Evolutionary conservation across 2,888 invertebrate genomes (phyloP).

Genomic region (Desoria tigrina): DNA sequence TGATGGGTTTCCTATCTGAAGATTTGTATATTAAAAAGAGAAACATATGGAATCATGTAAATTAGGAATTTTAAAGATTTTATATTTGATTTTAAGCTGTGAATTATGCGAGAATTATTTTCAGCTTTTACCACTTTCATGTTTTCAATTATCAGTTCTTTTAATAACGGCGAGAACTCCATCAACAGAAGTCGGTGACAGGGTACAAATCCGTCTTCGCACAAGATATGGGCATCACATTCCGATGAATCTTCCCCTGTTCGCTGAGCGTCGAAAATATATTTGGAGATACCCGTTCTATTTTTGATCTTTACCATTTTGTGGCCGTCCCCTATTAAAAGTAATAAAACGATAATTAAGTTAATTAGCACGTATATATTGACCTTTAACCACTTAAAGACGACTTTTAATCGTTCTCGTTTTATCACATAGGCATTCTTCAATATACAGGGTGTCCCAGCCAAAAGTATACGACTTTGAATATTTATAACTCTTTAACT

Average conservation of each 20-base stretch:
- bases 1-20: background rate
- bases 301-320: too few species aligned
- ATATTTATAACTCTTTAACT: too few species aligned
- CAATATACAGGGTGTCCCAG: too few species aligned
- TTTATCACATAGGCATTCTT: too few species aligned
- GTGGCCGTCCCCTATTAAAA: too few species aligned
- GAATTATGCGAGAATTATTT: too few species aligned
- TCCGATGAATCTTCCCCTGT: background rate
- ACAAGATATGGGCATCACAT: constrained; percentile 5
- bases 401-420: too few species aligned
- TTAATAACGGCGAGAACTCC: constrained; percentile 8
- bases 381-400: background rate
- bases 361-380: background rate
- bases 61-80: too few species aligned
- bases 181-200: constrained; percentile 1
- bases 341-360: background rate
- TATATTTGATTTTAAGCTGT: background rate
- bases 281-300: background rate
- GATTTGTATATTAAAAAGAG: too few species aligned
- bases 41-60: too few species aligned
- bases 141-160: constrained; percentile 7
- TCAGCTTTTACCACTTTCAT: constrained; percentile 16
- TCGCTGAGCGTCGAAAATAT: constrained; percentile 1
- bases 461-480: too few species aligned
- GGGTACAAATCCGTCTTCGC: constrained; percentile 6